Conservation (phyloP, 1,140 invertebrate genomes). For the Elysia chlorotica region DNA sequence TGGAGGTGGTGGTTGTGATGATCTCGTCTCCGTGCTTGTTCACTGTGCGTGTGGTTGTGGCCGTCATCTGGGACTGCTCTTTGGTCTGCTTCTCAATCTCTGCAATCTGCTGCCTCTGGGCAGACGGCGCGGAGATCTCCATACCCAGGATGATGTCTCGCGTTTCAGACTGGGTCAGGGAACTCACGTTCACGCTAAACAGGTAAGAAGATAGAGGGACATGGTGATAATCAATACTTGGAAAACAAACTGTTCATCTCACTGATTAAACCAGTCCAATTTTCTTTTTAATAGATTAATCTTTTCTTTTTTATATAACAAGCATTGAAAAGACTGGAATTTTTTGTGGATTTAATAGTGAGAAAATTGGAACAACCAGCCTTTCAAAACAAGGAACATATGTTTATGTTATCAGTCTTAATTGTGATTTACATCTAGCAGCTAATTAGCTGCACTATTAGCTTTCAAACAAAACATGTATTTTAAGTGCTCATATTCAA, state of each 20-base stretch:
- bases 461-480: no score
- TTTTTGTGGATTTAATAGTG: no score
- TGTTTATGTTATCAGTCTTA: no score
- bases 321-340: background rate
- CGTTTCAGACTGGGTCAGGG: constrained; percentile 98
- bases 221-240: no score
- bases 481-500: no score
- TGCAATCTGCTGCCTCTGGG: constrained; percentile 97
- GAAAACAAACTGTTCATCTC: no score
- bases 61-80: constrained; percentile 97
- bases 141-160: constrained; percentile 99
- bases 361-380: no score
- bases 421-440: no score
- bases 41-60: constrained; percentile 96
- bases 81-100: constrained; percentile 99
- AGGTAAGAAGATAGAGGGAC: constrained; percentile 12
- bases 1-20: constrained; percentile 97
- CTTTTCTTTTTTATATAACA: background rate
- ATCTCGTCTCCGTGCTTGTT: constrained; percentile 99
- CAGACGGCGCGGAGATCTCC: constrained; percentile 99
- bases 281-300: no score
- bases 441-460: no score
- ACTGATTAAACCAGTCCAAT: no score
- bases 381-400: no score
- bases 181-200: constrained; percentile 92